Conservation (phyloP, 1,140 invertebrate species). For the Achroia grisella region DNA sequence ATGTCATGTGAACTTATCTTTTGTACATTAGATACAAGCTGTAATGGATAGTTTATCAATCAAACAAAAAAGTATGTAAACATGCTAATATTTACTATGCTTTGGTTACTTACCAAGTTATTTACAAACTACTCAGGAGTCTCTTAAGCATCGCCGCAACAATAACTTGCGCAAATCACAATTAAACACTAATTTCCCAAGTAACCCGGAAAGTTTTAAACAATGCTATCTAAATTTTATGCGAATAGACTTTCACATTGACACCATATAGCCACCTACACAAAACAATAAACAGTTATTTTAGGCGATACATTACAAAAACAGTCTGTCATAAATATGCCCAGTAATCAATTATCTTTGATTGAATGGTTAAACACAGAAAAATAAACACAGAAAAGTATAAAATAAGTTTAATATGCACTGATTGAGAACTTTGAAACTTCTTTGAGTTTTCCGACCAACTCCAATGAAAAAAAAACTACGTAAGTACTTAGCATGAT, state of each 20-base stretch:
- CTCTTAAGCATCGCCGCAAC: constrained; percentile 25
- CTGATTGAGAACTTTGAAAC: constrained; percentile 36
- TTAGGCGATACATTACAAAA: constrained; percentile 37
- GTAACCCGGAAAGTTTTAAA: constrained; percentile 57
- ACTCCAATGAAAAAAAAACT: too few species aligned
- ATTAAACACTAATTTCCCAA: constrained; percentile 45
- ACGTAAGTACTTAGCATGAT: too few species aligned
- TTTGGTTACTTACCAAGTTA: constrained; percentile 2
- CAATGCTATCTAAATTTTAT: constrained; percentile 71
- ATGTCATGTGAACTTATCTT: too few species aligned
- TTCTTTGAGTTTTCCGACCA: too few species aligned
- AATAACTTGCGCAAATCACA: constrained; percentile 40
- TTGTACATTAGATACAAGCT: too few species aligned
- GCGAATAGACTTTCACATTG: constrained; percentile 70
- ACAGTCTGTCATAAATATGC: constrained; percentile 10
- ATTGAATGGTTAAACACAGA: constrained; percentile 6
- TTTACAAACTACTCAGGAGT: constrained; percentile 6
- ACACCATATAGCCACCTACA: constrained; percentile 65
- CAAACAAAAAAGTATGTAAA: too few species aligned
- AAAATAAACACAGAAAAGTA: constrained; percentile 11
- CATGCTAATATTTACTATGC: too few species aligned
- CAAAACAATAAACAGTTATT: constrained; percentile 67
- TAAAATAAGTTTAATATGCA: constrained; percentile 23
- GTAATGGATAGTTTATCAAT: too few species aligned
- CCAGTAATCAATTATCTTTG: constrained; percentile 4